A percentile compares a stretch with the other conserved stretches of the same genome.
These are phyloP conservation scores for Pristionchus mayeri DNA, from an alignment of 2,888 invertebrate genomes.

Conservation along the genomic window DNA sequence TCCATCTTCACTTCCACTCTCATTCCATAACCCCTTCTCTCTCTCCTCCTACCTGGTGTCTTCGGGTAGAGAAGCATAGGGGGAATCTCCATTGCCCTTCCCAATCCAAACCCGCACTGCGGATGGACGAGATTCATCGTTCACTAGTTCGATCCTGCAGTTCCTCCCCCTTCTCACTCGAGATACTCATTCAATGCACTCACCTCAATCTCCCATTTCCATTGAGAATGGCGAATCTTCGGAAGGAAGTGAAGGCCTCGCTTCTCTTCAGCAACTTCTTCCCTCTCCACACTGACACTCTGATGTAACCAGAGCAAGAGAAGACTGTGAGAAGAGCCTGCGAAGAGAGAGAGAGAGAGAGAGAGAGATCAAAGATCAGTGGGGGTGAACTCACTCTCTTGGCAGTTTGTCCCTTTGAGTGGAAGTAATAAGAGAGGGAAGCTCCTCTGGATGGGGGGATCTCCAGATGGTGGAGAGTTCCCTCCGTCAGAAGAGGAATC, in stretches of 20 bases:
- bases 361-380: too few species aligned
- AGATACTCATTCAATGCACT: neutral
- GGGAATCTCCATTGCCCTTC: slow-evolving; percentile 55
- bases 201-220: slow-evolving; percentile 21
- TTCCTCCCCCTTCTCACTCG: neutral
- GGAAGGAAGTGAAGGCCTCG: slow-evolving; percentile 66
- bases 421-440: neutral
- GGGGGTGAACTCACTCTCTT: slow-evolving; percentile 2
- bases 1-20: neutral
- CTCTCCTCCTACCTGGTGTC: slow-evolving; percentile 70
- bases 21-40: neutral
- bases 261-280: slow-evolving; percentile 61
- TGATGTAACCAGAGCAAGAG: slow-evolving; percentile 66
- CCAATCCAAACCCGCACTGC: slow-evolving; percentile 55
- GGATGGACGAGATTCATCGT: slow-evolving; percentile 63
- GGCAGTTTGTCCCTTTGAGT: neutral
- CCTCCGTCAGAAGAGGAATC: slow-evolving; percentile 10
- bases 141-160: slow-evolving; percentile 60
- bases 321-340: slow-evolving; percentile 67
- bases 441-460: neutral
- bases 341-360: slow-evolving; percentile 10
- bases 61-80: slow-evolving; percentile 68
- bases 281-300: slow-evolving; percentile 64
- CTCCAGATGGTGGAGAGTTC: neutral
- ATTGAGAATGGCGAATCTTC: slow-evolving; percentile 52